Percentiles rank a stretch among this genome's conserved stretches.
These are phyloP conservation scores for Drosophila anomalata DNA, from an alignment of 2,888 invertebrate species.

Conservation along the genomic window DNA sequence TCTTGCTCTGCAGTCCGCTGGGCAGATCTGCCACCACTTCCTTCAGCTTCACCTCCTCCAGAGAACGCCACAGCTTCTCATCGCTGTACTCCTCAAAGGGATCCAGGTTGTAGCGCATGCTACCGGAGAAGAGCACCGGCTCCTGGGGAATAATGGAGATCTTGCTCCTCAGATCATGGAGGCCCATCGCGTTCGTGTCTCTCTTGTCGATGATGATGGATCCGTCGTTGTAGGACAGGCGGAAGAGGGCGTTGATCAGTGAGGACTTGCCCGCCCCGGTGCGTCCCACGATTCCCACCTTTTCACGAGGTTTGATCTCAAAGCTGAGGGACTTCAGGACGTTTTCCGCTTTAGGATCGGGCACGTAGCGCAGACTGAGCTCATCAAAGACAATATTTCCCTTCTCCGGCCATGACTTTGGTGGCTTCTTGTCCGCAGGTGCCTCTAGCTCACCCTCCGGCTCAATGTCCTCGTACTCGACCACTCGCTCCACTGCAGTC, in stretches of 20 bases:
- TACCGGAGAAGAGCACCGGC: slow-evolving; percentile 93
- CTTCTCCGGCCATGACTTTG: slow-evolving; percentile 89
- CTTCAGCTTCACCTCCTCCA: slow-evolving; percentile 90
- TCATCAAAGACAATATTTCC: slow-evolving; percentile 89
- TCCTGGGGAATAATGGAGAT: slow-evolving; percentile 94
- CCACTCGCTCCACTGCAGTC: slow-evolving; percentile 93
- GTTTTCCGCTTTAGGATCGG: slow-evolving; percentile 86
- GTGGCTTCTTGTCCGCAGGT: slow-evolving; percentile 87
- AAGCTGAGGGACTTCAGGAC: slow-evolving; percentile 91
- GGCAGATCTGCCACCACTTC: slow-evolving; percentile 87
- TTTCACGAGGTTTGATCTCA: slow-evolving; percentile 87
- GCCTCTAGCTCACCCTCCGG: slow-evolving; percentile 87
- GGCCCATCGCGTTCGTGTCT: slow-evolving; percentile 88
- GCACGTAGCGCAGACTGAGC: slow-evolving; percentile 89
- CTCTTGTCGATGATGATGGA: slow-evolving; percentile 91
- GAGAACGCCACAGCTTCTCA: slow-evolving; percentile 91
- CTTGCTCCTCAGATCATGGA: slow-evolving; percentile 90
- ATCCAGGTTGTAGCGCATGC: slow-evolving; percentile 94
- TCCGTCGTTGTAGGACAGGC: slow-evolving; percentile 91
- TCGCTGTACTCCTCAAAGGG: slow-evolving; percentile 93
- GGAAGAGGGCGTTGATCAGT: slow-evolving; percentile 89
- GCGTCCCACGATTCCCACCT: slow-evolving; percentile 89
- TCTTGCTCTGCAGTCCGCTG: slow-evolving; percentile 88
- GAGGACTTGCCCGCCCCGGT: slow-evolving; percentile 91
- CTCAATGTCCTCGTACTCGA: slow-evolving; percentile 87